These are phyloP conservation scores for Leptodactylus fallax DNA, from an alignment of 2,797 vertebrate genomes.

Conservation along the genomic window DNA sequence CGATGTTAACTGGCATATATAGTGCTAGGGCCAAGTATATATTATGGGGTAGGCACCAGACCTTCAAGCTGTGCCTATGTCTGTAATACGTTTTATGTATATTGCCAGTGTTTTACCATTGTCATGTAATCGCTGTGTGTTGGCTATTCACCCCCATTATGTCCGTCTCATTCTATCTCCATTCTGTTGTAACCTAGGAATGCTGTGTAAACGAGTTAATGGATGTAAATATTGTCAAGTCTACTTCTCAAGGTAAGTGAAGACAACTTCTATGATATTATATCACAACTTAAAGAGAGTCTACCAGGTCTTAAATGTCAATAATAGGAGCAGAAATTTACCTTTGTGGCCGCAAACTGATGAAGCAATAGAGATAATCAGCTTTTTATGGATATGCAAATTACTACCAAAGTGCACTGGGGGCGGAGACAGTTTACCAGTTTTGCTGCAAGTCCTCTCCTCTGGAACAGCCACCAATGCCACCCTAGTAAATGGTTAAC, in stretches of 20 bases:
- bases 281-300: no score
- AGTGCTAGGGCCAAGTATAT: neutral
- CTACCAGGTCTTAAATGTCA: no score
- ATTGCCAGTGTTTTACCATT: neutral
- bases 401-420: neutral
- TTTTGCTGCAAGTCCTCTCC: no score
- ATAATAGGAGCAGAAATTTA: no score
- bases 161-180: neutral
- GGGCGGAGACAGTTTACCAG: no score
- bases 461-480: no score
- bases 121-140: neutral
- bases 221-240: slow-evolving; percentile 20
- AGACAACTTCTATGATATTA: neutral
- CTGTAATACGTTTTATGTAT: neutral
- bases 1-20: no score
- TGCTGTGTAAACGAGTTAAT: slow-evolving; percentile 35
- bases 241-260: slow-evolving; percentile 31
- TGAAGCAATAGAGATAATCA: no score
- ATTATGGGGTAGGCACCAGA: neutral
- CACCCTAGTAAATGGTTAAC: no score
- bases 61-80: neutral
- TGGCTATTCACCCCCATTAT: neutral
- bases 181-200: neutral
- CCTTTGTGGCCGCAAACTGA: no score
- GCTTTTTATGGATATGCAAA: neutral